Evolutionary conservation across 2,113 vertebrate genomes (phyloP).

Genomic region (Dicerorhinus sumatrensis): DNA sequence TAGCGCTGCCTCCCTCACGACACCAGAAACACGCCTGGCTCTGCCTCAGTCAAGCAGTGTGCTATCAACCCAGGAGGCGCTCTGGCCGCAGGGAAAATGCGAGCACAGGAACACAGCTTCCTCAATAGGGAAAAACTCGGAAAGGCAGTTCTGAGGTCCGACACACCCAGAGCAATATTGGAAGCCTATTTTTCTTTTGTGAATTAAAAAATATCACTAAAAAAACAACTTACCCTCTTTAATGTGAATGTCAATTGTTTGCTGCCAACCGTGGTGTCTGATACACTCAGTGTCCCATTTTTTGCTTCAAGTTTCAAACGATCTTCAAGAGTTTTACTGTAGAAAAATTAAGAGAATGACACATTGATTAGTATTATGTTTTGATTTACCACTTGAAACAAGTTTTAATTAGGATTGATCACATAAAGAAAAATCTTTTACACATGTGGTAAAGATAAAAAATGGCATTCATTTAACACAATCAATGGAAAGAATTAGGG

Average conservation of each 20-base stretch:
- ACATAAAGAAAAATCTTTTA: slow-evolving; percentile 33
- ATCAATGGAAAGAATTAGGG: accelerated
- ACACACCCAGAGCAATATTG: not conserved
- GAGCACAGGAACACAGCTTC: slow-evolving; percentile 41
- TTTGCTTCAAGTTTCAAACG: slow-evolving; percentile 94
- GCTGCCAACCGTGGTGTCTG: slow-evolving; percentile 95
- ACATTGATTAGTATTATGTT: slow-evolving; percentile 6
- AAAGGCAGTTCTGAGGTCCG: slow-evolving; percentile 8
- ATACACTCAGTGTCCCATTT: slow-evolving; percentile 88
- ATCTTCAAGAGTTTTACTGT: slow-evolving; percentile 95
- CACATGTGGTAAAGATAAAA: not conserved
- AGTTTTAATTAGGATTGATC: not conserved
- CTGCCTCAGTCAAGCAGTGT: not conserved
- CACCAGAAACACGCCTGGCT: too few relatives aligned
- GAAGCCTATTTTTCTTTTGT: slow-evolving; percentile 46
- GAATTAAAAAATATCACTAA: not conserved
- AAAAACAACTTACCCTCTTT: slow-evolving; percentile 91
- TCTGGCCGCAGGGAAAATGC: slow-evolving; percentile 17
- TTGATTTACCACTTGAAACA: slow-evolving; percentile 21
- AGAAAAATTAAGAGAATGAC: slow-evolving; percentile 58
- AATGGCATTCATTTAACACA: not conserved
- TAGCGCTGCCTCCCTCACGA: not conserved
- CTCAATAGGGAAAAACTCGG: not conserved
- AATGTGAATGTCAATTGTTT: slow-evolving; percentile 97
- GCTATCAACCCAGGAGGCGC: not conserved